These are phyloP conservation scores for Ferdinandea cuprea DNA, from an alignment of 2,888 invertebrate species.

Conservation along the genomic window DNA sequence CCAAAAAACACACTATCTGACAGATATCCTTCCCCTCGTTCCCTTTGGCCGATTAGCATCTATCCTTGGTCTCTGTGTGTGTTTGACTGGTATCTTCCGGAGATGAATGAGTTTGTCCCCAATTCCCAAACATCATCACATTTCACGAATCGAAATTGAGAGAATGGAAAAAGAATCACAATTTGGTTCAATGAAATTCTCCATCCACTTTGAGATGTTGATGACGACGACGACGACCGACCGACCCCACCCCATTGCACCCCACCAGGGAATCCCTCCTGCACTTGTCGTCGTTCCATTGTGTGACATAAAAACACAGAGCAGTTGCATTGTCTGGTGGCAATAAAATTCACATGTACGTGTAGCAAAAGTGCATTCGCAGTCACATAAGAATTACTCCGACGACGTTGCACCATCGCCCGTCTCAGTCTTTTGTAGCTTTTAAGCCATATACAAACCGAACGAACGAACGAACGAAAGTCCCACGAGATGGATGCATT, in stretches of 20 bases:
- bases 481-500: conserved; percentile 30
- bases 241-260: too few species aligned
- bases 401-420: background rate
- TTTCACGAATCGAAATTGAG: conserved; percentile 39
- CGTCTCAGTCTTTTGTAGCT: conserved; percentile 3
- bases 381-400: conserved; percentile 50
- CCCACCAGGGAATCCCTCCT: conserved; percentile 28
- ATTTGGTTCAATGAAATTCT: conserved; percentile 43
- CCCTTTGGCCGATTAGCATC: conserved; percentile 36
- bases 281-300: conserved; percentile 41
- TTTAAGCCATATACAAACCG: background rate
- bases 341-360: conserved; percentile 46
- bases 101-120: conserved; percentile 42
- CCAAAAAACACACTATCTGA: background rate
- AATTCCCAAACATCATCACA: conserved; percentile 60
- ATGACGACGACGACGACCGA: background rate
- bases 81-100: conserved; percentile 19
- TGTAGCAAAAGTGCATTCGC: conserved; percentile 22
- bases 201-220: conserved; percentile 10
- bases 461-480: too few species aligned
- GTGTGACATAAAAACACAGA: conserved; percentile 39
- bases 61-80: conserved; percentile 13
- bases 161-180: conserved; percentile 6
- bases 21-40: background rate
- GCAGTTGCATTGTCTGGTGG: conserved; percentile 30